These are phyloP conservation scores for Mizuhopecten yessoensis DNA, from an alignment of 1,140 invertebrate species.

Conservation along the genomic window DNA sequence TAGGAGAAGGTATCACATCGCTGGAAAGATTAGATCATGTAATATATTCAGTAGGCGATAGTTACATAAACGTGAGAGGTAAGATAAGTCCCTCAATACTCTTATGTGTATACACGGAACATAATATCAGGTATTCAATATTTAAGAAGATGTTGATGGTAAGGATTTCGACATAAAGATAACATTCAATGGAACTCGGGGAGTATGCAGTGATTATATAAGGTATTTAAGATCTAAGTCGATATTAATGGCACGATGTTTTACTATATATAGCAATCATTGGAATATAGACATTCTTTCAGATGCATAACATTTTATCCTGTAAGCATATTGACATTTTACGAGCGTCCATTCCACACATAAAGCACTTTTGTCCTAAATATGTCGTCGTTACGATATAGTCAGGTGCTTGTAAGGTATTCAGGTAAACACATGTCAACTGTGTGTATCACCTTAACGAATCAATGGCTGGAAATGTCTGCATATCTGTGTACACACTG, in stretches of 20 bases:
- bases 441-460: not conserved
- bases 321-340: not conserved
- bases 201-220: not conserved
- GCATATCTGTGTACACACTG: not conserved
- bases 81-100: too few species aligned
- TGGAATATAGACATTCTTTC: not conserved
- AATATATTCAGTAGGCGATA: too few species aligned
- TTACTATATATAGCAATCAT: not conserved
- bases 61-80: too few species aligned
- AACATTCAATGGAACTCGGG: not conserved
- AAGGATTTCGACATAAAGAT: not conserved
- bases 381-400: not conserved
- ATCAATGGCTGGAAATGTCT: not conserved
- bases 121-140: too few species aligned
- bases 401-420: not conserved
- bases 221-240: not conserved
- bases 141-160: not conserved
- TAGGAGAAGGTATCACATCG: too few species aligned
- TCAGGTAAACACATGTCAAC: too few species aligned
- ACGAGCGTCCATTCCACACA: not conserved
- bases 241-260: not conserved
- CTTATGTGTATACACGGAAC: too few species aligned
- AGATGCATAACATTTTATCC: not conserved
- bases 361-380: not conserved
- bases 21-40: too few species aligned